Base-by-base conservation (phyloP, 2,888 invertebrate genomes). In the Rhimphoctona megacephalus region DNA sequence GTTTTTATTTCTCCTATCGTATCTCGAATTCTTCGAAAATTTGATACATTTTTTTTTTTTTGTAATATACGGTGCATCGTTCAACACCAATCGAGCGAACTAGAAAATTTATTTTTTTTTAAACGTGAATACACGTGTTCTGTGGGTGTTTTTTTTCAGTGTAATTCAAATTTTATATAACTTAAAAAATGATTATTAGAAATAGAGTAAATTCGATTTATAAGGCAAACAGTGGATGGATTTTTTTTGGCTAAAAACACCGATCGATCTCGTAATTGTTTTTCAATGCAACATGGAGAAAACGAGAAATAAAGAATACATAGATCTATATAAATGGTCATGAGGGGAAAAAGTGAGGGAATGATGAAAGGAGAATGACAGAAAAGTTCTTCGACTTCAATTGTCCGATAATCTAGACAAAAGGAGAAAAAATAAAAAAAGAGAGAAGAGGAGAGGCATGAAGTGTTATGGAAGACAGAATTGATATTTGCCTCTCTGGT, bases 281-380 rank as follows among this genome's bases (percentile, higher is more conserved):
- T 19, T 22, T 17, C 17, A 57, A 33, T 33, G 33, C 5, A 43
- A 43, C 43, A 14, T 14, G 43, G 43, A 39, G 30, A 25, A 9
- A 33, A 36, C 46, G 8, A 22, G 19, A 39, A 73, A 79, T 19
- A 25, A 52, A 57, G 66, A n/a, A 46, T 54, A 52, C 17, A 36
- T 22, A 52, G 8, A 22, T 25, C 25, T 19, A 78, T 30, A n/a
- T 39, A 39, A 19, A 64, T 17, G 66, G 70, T 46, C 30, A 73
- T 39, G 19, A 67, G 69, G 69, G 61, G 11, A 76, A 61, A 77
- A 69, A 84, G 81, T 86, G 85, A 88, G 83, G 79, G 43, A 81
- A 85, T 70, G 8, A 30, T 30, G 78, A 25, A 30, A 54, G 74
- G 72, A 70, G 72, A 49, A 30, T 19, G 69, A 61, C 69, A 49